Conservation (phyloP, 2,113 vertebrate species). For the Benitochromis conjunctus region DNA sequence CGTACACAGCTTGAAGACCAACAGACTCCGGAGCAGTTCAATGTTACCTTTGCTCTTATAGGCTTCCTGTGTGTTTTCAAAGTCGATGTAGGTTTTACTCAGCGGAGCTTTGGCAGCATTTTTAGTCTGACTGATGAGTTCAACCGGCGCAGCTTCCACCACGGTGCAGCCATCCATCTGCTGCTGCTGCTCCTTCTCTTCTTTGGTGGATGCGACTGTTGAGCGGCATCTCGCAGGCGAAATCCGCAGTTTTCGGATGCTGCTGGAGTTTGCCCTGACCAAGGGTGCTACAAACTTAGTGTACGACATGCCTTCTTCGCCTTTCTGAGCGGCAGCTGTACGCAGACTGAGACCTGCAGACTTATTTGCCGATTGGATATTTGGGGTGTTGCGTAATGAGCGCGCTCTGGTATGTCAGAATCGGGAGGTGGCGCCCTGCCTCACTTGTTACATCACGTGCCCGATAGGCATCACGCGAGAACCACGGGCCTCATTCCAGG, state of each 20-base stretch:
- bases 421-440: not conserved
- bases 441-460: not conserved
- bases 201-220: conserved; percentile 36
- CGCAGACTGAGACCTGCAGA: not conserved
- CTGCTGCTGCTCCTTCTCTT: conserved; percentile 14
- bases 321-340: not conserved
- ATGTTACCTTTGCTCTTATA: conserved; percentile 77
- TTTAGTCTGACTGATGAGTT: conserved; percentile 37
- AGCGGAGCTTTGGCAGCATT: not conserved
- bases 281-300: conserved; percentile 29
- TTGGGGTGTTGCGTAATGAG: not conserved
- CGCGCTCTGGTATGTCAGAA: not conserved
- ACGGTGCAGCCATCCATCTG: not conserved
- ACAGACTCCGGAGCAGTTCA: conserved; percentile 74
- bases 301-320: conserved; percentile 53
- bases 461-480: not conserved
- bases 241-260: not conserved
- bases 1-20: conserved; percentile 74
- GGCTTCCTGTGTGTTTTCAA: conserved; percentile 74
- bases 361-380: not conserved
- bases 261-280: not conserved
- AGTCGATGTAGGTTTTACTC: conserved; percentile 55
- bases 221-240: conserved; percentile 43
- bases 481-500: not conserved
- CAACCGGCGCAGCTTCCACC: conserved; percentile 43